These are phyloP conservation scores for Dromiciops gliroides DNA, from an alignment of 2,113 vertebrate genomes.

Conservation along the genomic window DNA sequence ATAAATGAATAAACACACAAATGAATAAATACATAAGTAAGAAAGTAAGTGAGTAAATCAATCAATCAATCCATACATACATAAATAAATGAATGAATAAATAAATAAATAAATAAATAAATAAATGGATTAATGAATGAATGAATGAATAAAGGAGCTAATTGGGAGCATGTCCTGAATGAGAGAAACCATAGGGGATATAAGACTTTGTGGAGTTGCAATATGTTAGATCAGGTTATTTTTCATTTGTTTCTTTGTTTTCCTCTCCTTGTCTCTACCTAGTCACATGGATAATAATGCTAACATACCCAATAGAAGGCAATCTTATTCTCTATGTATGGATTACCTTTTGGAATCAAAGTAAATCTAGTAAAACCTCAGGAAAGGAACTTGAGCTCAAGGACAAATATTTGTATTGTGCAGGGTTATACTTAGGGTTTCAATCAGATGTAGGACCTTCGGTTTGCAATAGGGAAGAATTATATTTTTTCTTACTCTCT, in stretches of 20 bases:
- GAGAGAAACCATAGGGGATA: neutral
- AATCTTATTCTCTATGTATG: neutral
- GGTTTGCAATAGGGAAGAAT: neutral
- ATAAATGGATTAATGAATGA: too few relatives aligned
- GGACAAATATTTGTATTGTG: neutral
- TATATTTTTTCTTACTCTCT: slow-evolving; percentile 41
- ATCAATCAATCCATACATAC: too few relatives aligned
- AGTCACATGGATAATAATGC: neutral
- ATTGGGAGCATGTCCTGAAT: neutral
- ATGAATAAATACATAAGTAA: too few relatives aligned
- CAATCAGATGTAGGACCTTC: neutral
- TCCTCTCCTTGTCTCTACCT: neutral
- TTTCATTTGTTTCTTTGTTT: neutral
- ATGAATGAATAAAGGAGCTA: neutral
- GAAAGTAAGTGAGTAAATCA: too few relatives aligned
- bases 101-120: too few relatives aligned
- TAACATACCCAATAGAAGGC: neutral
- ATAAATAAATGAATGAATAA: too few relatives aligned
- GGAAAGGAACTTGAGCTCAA: neutral
- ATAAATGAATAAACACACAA: too few relatives aligned
- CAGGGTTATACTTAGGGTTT: neutral
- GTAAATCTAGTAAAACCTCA: neutral
- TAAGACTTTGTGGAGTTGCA: neutral
- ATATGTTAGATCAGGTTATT: neutral
- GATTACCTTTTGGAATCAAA: neutral